Evolutionary conservation across 2,113 vertebrate species (phyloP), one percentile per base, ranked within the genome.

Genomic region (Ceyx margarethae): DNA sequence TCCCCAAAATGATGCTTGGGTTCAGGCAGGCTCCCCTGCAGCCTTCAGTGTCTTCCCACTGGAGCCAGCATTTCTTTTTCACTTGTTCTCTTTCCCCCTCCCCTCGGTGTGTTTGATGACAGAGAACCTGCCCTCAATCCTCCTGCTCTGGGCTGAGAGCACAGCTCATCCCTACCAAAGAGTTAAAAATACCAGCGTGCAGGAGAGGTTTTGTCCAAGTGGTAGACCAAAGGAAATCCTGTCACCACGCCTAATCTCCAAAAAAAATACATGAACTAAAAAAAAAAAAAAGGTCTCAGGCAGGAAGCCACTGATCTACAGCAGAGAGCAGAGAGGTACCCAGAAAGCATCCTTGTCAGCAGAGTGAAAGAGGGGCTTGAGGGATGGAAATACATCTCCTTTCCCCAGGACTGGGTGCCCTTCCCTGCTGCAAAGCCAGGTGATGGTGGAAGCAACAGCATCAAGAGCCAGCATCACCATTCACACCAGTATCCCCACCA

Each of bases 181-280:
- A 81, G 85, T 92, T 91, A 94, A 94, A 65, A 87, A 91, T 37
- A 6, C n/a, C 58, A 58, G 62, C 1, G 2, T 54, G 54, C 35
- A 91, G 45, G 37, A 85, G 78, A 92, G 5, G 13, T 81, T 85
- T 82, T 89, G 87, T 93, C 96, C 95, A 93, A 93, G 89, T 0
- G 65, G 87, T 89, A 96, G 79, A 95, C 81, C 91, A 92, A 87
- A 91, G 91, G 96, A 96, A 94, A 96, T 96, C 96, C 96, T 96
- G 94, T 84, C 74, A 93, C 95, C 94, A 92, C 95, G 78, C 95
- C 94, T 94, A 92, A 95, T 73, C 50, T 35, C 71, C 89, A 91
- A 81, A 92, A 84, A 77, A 22, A 50, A 75, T 0, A 13, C 10
- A 45, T 7, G 17, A 56, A 76, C 57, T 26, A 20, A 61, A 67